phyloP scores from a whole-genome alignment of 1,140 invertebrate genomes.

The Pseudomyrmex sp. region DNA sequence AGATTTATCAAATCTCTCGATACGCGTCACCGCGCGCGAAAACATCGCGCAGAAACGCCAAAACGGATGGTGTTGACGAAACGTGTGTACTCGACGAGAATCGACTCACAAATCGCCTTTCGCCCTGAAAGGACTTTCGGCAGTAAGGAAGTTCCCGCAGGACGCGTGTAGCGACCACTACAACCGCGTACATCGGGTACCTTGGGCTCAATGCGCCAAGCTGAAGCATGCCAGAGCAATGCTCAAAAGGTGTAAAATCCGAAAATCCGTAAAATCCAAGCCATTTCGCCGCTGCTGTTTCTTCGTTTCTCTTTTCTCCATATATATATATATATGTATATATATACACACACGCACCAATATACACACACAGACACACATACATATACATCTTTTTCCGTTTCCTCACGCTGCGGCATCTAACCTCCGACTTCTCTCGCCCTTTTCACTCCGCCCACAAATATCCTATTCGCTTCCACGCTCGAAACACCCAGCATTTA shows the following conservation, averaged over 20 bases:
- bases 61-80: slow-evolving; percentile 19
- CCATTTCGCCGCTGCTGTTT: slow-evolving; percentile 60
- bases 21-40: background rate
- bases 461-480: slow-evolving; percentile 21
- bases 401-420: background rate
- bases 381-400: no score
- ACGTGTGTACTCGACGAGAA: slow-evolving; percentile 38
- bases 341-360: no score
- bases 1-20: background rate
- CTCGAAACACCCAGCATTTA: slow-evolving; percentile 53
- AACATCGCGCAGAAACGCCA: slow-evolving; percentile 10
- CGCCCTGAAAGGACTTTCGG: slow-evolving; percentile 53
- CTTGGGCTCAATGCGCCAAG: slow-evolving; percentile 15
- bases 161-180: slow-evolving; percentile 36
- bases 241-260: slow-evolving; percentile 75
- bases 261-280: slow-evolving; percentile 75
- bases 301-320: background rate
- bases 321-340: no score
- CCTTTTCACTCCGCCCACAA: slow-evolving; percentile 1
- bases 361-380: no score
- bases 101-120: slow-evolving; percentile 70
- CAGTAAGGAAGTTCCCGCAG: slow-evolving; percentile 61
- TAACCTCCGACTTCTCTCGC: slow-evolving; percentile 43
- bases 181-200: slow-evolving; percentile 30
- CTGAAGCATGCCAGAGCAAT: slow-evolving; percentile 48